Evolutionary conservation across 2,797 vertebrate genomes (phyloP), one percentile per base, ranked within the genome.

Genomic region (Pseudochirops cupreus): DNA sequence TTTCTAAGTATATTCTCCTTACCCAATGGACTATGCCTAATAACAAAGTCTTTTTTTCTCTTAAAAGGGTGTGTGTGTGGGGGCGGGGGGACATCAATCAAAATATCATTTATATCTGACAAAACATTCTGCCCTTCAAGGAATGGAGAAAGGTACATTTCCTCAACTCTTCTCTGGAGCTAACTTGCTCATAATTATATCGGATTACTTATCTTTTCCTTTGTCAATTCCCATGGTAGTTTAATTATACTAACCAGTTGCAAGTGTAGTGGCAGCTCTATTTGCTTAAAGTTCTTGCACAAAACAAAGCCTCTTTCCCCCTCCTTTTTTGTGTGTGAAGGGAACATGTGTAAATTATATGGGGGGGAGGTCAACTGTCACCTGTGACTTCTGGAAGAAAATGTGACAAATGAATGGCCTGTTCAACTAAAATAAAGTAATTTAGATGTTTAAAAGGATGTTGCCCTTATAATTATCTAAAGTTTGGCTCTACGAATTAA

Each of bases 221-320:
- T 94, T 92, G 92, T 74, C 96, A 59, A 39, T 93, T 93, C 89
- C 89, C 26, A 1, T 55, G 54, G 91, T 95, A 57, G 0, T 5
- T 91, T 28, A 92, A 90, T 91, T 92, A 93, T 91, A 55, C 94
- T 91, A 57, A 67, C 59, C 33, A 21, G 90, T 91, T 96, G 92
- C 93, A 56, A 92, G 91, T 31, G 56, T 52, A 94, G 90, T 54
- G 57, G 91, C 54, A 3, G 0, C 56, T 39, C 5, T 5, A 14
- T 53, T 90, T 57, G 74, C 59, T 90, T 93, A 91, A 26, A 6
- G 59, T 46, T 28, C 92, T 12, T 56, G 89, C 91, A 55, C 55
- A 74, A 87, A 96, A 56, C 21, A 12, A 91, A 92, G 56, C 50
- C 92, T 26, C 56, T 87, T 26, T 1, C 91, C 33, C 28, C 12